A percentile compares a stretch with the other conserved stretches of the same genome.
Evolutionary conservation across 30 jellyfish, hydroid and myxozoan genomes (phyloP).

Genomic region (Aurelia aurita complex sp. Pacific): DNA sequence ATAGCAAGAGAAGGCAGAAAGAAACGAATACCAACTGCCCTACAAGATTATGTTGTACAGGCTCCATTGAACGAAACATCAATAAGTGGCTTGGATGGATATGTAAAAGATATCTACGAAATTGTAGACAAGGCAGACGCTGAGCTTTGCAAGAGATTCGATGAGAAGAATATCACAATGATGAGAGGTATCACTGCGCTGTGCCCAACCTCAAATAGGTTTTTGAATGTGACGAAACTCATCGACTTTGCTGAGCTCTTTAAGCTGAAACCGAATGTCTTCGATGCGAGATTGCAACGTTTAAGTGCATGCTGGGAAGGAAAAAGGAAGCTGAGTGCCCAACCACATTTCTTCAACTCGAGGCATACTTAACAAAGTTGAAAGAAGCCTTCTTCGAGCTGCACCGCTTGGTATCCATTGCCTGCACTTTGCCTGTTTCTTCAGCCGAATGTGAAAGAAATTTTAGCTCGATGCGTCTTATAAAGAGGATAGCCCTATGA

Average conservation of each 20-base stretch:
- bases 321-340: slow-evolving; percentile 19
- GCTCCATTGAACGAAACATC: background rate
- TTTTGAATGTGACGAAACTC: slow-evolving; percentile 15
- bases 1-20: slow-evolving; percentile 17
- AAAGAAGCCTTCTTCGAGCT: background rate
- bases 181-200: slow-evolving; percentile 53
- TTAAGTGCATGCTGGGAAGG: slow-evolving; percentile 18
- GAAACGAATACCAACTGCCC: slow-evolving; percentile 17
- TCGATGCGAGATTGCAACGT: slow-evolving; percentile 25
- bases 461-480: slow-evolving; percentile 44
- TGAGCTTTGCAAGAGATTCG: slow-evolving; percentile 28
- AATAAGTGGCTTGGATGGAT: slow-evolving; percentile 7
- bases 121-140: slow-evolving; percentile 28
- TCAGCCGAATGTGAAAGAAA: slow-evolving; percentile 52
- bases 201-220: slow-evolving; percentile 32
- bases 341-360: slow-evolving; percentile 9
- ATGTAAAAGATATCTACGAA: slow-evolving; percentile 18
- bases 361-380: background rate
- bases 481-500: slow-evolving; percentile 39
- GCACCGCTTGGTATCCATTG: slow-evolving; percentile 1
- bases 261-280: background rate
- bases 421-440: slow-evolving; percentile 45
- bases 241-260: slow-evolving; percentile 14
- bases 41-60: slow-evolving; percentile 5
- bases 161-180: slow-evolving; percentile 11